Evolutionary conservation across 2,888 invertebrate genomes (phyloP), one percentile per base, ranked within the genome.

Genomic region (Drosophila rubida): DNA sequence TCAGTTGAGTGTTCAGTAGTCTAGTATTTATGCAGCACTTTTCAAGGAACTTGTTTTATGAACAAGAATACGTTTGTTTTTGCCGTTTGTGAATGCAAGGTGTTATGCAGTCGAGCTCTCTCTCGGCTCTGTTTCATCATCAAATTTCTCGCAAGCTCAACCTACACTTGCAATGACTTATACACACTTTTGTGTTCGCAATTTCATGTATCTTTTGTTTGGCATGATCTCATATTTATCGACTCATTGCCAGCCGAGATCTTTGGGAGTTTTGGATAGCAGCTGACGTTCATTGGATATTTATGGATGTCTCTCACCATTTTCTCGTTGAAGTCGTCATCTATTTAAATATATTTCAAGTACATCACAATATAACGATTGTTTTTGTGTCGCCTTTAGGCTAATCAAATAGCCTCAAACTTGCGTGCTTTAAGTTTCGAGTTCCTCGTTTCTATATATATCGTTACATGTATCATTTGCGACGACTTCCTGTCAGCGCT

Each of bases 401-500:
- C 25, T 53, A 23, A 35, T 37, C 30, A 44, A 59, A 46, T 46
- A 45, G 35, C 9, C 60, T 39, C 35, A 27, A 41, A 41, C 8
- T 46, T 61, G 51, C 46, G 41, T 61, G 35, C 25, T 42, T n/a
- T 9, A 8, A 13, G 6, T 25, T 25, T 19, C 27, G 37, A 4
- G 39, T 35, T 53, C 42, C 23, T 37, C 23, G 23, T 25, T n/a
- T 23, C 50, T 8, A 2, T 9, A 19, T 51, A 59, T 45, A 66
- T 54, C 50, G 30, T 57, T 46, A 23, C 70, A 67, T 62, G 62
- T 72, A 75, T 79, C 68, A 68, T 65, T 59, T 23, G 55, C 46
- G 45, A 35, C 19, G 45, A 68, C 86, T 80, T 80, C 80, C 83
- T 77, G 75, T 69, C 67, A 37, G 41, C 59, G 45, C 32, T n/a